Conservation (phyloP, 2,888 invertebrate genomes). For the Apeira syringaria region DNA sequence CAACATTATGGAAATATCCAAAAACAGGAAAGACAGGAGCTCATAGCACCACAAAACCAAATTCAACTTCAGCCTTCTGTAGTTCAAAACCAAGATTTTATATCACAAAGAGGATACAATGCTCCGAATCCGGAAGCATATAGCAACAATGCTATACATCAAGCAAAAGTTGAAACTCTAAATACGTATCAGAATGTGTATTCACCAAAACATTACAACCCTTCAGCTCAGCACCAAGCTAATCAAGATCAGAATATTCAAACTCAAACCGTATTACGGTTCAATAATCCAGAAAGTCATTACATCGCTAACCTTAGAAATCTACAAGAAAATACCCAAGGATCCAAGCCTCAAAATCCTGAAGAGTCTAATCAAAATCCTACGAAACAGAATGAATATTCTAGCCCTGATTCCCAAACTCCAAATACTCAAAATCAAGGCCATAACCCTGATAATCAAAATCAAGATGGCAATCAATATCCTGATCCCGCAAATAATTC, state of each 20-base stretch:
- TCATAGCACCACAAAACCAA: no score
- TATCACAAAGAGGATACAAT: neutral
- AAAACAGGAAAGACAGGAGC: no score
- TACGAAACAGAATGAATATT: no score
- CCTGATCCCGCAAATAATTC: no score
- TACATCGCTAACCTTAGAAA: no score
- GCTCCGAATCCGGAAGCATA: neutral
- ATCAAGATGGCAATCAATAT: neutral
- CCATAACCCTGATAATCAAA: neutral
- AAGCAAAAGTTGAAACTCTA: neutral
- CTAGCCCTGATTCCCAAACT: no score
- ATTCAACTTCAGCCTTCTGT: neutral
- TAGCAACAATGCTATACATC: neutral
- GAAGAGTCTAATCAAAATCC: no score
- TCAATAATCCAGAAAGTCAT: no score
- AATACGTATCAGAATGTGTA: neutral
- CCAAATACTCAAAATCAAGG: neutral
- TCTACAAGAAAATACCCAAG: no score
- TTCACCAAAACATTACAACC: neutral
- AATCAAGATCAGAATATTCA: neutral
- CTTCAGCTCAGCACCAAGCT: neutral
- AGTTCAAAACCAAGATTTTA: neutral
- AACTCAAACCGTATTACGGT: no score
- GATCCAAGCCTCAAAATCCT: no score
- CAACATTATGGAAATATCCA: no score